phyloP scores from a whole-genome alignment of 2,113 vertebrate genomes.

The Poecile atricapillus region DNA sequence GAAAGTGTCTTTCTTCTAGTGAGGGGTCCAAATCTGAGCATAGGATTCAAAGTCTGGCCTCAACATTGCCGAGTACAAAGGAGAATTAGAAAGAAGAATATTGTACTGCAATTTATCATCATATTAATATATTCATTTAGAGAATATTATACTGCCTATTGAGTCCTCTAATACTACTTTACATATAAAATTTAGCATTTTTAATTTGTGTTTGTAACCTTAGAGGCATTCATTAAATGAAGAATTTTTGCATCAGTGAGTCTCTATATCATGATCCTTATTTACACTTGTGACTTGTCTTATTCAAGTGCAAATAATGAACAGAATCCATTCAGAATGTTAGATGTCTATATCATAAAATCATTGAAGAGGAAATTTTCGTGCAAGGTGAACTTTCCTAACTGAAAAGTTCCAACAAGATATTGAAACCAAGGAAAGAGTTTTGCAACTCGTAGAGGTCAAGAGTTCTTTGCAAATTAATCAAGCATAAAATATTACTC shows the following conservation, averaged over 20 bases:
- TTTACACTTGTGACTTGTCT: neutral
- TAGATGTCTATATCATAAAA: neutral
- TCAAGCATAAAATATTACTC: neutral
- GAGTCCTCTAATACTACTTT: neutral
- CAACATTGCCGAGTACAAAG: neutral
- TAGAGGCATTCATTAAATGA: neutral
- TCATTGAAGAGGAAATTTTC: neutral
- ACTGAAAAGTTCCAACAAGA: neutral
- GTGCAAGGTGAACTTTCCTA: neutral
- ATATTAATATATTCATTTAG: neutral
- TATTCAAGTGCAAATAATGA: neutral
- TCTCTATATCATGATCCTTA: neutral
- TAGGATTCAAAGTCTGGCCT: neutral
- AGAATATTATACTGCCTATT: neutral
- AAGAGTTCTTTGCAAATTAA: neutral
- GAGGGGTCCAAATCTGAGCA: neutral
- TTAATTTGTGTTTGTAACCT: neutral
- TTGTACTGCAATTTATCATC: neutral
- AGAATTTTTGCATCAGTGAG: neutral
- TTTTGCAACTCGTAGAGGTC: neutral
- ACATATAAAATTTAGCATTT: neutral
- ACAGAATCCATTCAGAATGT: neutral
- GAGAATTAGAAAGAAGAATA: neutral
- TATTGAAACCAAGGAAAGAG: neutral
- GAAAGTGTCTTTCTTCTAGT: neutral